Evolutionary conservation across 2,797 vertebrate genomes (phyloP).

Genomic region (Jordanella pulchra): DNA sequence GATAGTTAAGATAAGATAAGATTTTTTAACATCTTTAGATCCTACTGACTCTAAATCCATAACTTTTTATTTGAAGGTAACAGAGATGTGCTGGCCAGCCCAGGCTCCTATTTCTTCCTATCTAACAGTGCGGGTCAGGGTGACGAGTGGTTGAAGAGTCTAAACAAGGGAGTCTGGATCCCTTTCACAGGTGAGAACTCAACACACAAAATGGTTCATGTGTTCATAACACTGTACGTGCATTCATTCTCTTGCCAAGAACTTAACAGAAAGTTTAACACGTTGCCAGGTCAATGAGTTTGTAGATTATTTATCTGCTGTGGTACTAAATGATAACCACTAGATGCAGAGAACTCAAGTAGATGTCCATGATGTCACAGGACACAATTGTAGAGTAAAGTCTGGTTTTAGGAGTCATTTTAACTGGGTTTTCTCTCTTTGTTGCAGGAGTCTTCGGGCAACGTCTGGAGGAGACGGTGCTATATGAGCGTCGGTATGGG

Average conservation of each 20-base stretch:
- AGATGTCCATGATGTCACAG: no score
- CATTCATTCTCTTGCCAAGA: neutral
- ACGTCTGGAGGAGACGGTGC: slow-evolving; percentile 81
- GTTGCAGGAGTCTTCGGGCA: slow-evolving; percentile 82
- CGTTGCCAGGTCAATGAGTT: neutral
- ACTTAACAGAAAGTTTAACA: neutral
- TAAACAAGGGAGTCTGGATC: slow-evolving; percentile 83
- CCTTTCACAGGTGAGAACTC: slow-evolving; percentile 79
- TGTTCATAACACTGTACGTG: neutral
- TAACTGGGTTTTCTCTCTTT: neutral
- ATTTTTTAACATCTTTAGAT: neutral
- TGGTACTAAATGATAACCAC: neutral
- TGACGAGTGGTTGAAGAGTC: slow-evolving; percentile 83
- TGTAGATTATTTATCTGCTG: neutral
- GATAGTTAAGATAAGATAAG: no score
- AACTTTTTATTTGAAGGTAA: slow-evolving; percentile 63
- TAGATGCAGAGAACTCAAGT: neutral
- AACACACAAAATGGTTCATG: neutral
- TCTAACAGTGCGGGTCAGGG: slow-evolving; percentile 83
- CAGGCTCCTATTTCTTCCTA: slow-evolving; percentile 84
- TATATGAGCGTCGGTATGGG: slow-evolving; percentile 82
- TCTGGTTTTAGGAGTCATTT: neutral
- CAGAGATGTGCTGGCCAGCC: slow-evolving; percentile 81
- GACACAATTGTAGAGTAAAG: no score
- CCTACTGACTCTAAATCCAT: neutral